Evolutionary conservation across 2,888 invertebrate species (phyloP).

Genomic region (Melanotus villosus): DNA sequence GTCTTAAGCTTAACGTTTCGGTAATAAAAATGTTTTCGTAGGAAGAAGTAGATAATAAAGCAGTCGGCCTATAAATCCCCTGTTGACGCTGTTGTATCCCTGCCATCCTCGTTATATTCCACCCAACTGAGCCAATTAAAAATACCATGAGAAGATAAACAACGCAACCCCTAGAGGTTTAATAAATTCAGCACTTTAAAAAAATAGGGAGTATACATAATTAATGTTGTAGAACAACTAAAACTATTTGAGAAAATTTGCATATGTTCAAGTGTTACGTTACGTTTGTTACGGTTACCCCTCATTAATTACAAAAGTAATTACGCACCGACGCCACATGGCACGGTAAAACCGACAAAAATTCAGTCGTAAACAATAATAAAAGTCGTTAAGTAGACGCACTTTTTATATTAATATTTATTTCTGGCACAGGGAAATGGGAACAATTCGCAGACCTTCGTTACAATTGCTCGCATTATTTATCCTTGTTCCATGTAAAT

Average conservation of each 20-base stretch:
- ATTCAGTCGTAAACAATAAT: slow-evolving; percentile 3
- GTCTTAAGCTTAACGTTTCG: too few species aligned
- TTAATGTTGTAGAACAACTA: too few species aligned
- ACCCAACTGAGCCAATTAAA: too few species aligned
- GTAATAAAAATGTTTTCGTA: background rate
- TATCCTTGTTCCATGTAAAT: too few species aligned
- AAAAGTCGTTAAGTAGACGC: background rate
- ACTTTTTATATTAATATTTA: slow-evolving; percentile 1
- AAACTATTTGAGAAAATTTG: too few species aligned
- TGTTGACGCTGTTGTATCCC: background rate
- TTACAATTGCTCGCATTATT: too few species aligned
- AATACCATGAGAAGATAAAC: too few species aligned
- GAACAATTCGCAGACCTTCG: background rate
- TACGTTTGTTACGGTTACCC: background rate
- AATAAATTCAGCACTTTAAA: too few species aligned
- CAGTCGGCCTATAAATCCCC: background rate
- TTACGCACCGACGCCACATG: background rate
- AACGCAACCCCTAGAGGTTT: too few species aligned
- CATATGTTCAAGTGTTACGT: too few species aligned
- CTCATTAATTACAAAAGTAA: slow-evolving; percentile 10
- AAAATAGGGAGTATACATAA: too few species aligned
- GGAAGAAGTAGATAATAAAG: background rate
- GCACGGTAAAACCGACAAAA: background rate
- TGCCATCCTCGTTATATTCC: background rate
- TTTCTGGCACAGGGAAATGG: background rate